Percentiles rank a stretch among this genome's conserved stretches.
Conservation (phyloP, 2,888 invertebrate species). For the Phorcus lineatus region DNA sequence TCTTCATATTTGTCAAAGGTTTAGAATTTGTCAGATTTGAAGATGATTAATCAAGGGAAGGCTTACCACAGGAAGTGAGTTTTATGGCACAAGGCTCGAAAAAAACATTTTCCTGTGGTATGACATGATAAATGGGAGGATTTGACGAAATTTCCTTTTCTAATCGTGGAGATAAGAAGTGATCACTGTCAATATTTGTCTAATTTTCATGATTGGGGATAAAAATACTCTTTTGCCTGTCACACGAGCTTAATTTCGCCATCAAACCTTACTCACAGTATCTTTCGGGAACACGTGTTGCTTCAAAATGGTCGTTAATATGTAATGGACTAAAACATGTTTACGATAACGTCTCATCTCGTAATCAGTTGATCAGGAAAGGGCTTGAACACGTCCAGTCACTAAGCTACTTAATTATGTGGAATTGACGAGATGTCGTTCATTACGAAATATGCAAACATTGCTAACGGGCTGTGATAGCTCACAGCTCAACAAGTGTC, state of each 20-base stretch:
- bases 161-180: background rate
- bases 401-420: too few species aligned
- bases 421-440: background rate
- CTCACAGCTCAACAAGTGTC: background rate
- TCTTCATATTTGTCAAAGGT: constrained; percentile 10
- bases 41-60: background rate
- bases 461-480: background rate
- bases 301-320: too few species aligned
- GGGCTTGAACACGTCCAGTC: too few species aligned
- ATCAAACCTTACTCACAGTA: too few species aligned
- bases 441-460: constrained; percentile 12
- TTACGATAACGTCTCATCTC: too few species aligned
- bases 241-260: background rate
- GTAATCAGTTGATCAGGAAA: too few species aligned
- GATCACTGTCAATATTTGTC: background rate
- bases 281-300: too few species aligned
- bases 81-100: background rate
- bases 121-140: constrained; percentile 1
- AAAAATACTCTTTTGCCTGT: background rate
- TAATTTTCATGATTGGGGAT: constrained; percentile 13
- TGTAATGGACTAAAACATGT: too few species aligned
- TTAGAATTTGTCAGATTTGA: background rate
- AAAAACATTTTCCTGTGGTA: background rate
- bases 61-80: background rate
- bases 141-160: background rate